Base-by-base conservation (phyloP, 1,140 invertebrate genomes). In the Helicoverpa armigera region DNA sequence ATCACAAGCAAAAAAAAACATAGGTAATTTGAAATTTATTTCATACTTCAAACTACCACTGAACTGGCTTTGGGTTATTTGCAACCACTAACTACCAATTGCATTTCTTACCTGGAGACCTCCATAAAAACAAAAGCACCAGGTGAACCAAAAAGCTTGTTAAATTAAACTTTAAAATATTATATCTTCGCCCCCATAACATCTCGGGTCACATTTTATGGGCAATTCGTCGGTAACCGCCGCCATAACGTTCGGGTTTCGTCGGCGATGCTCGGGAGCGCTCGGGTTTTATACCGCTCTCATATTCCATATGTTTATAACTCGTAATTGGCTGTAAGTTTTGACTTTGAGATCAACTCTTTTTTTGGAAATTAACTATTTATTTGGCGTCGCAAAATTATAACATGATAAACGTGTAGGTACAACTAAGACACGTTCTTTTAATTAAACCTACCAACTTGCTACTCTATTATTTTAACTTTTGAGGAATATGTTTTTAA, bases 161-260 rank as follows among this genome's bases (percentile, higher is more conserved):
- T 35, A 48, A 7, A 9, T 16, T 16, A 67, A 48, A 13, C 43
- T 48, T 29, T 23, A 23, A 29, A 29, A 3, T 9, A 60, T 23
- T 58, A 11, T 11, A 29, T 60, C n/a, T 7, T 23, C 56, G 18
- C 56, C 16, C 7, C 43, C 35, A 48, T 50, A 43, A 35, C 31
- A 12, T 56, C 14, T 54, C 18, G 58, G 31, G 43, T 75, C 56
- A 51, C 29, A 75, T 75, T 75, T 75, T 75, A 75, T 75, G 31
- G 58, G 58, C 54, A 48, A 75, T 75, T 75, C 54, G 9, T 63
- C 16, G 43, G 23, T 75, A 60, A 75, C 31, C 12, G 31, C 12
- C 53, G 53, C 70, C 31, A 73, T 73, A 16, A 73, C 13, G 70
- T 23, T 73, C 70, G 54, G 70, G 53, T 73, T 14, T 56, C 70